A percentile compares a stretch with the other conserved stretches of the same genome.
phyloP scores from a whole-genome alignment of 2,888 invertebrate genomes.

The Gastracanthus pulcherrimus region DNA sequence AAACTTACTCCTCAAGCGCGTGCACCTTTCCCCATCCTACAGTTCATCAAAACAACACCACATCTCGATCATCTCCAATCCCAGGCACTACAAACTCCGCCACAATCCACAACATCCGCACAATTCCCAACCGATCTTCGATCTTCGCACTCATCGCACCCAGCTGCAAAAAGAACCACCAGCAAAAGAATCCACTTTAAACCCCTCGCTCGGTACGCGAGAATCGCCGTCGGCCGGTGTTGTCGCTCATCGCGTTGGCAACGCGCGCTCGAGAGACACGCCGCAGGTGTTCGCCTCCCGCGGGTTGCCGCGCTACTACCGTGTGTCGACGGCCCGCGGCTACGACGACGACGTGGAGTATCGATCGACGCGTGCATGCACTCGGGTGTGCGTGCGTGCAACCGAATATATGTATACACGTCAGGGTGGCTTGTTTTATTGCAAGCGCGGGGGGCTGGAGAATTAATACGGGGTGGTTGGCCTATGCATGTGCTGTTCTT shows the following conservation, averaged over 20 bases:
- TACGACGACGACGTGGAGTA: background rate
- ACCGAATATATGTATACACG: background rate
- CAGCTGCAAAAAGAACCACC: background rate
- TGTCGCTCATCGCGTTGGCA: constrained; percentile 53
- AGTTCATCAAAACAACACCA: background rate
- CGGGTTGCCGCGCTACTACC: constrained; percentile 24
- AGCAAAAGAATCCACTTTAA: background rate
- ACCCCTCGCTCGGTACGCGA: background rate
- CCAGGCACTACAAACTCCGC: background rate
- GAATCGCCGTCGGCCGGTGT: background rate
- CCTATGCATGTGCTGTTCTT: constrained; percentile 35
- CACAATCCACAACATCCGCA: background rate
- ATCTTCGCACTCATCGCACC: background rate
- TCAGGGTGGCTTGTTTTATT: constrained; percentile 2
- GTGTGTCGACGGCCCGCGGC: background rate
- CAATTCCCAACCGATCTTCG: background rate
- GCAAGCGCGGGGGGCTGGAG: background rate
- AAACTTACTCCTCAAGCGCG: background rate
- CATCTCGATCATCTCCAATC: background rate
- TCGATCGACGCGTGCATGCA: background rate
- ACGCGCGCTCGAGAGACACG: constrained; percentile 26
- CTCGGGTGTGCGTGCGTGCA: background rate
- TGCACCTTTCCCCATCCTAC: background rate
- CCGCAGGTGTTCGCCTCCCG: constrained; percentile 46
- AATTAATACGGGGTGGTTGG: constrained; percentile 33